Percentiles rank a stretch among this genome's conserved stretches.
phyloP scores from a whole-genome alignment of 2,797 vertebrate species.

The Tragopan temminckii region DNA sequence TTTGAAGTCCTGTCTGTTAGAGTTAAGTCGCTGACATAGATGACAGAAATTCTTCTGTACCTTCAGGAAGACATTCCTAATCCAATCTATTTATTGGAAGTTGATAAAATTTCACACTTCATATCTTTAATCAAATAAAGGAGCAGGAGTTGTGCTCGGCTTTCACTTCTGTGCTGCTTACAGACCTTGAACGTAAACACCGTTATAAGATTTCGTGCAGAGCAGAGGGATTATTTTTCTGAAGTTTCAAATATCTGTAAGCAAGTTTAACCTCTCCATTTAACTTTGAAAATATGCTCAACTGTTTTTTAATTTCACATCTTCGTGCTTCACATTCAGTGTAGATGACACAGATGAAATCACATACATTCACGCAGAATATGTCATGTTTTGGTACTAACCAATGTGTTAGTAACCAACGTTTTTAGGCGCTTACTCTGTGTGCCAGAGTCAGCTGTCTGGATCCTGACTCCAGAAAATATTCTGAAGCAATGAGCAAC shows the following conservation, averaged over 20 bases:
- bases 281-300: neutral
- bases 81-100: neutral
- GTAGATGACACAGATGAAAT: neutral
- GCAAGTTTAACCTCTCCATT: neutral
- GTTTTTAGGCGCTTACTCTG: neutral
- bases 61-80: neutral
- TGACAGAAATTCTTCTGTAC: neutral
- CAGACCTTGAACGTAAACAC: neutral
- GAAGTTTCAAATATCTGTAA: neutral
- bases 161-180: neutral
- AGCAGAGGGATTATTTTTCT: neutral
- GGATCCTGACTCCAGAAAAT: neutral
- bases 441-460: neutral
- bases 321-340: neutral
- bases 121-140: neutral
- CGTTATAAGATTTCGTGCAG: neutral
- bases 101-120: neutral
- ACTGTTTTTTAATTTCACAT: neutral
- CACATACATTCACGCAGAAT: neutral
- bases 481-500: neutral
- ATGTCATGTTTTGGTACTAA: neutral
- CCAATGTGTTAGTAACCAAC: neutral
- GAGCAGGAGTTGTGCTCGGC: neutral
- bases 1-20: neutral
- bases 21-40: neutral